Percentiles rank a stretch among this genome's conserved stretches.
Conservation (phyloP, 2,797 vertebrate species). For the Loris lydekkerianus region DNA sequence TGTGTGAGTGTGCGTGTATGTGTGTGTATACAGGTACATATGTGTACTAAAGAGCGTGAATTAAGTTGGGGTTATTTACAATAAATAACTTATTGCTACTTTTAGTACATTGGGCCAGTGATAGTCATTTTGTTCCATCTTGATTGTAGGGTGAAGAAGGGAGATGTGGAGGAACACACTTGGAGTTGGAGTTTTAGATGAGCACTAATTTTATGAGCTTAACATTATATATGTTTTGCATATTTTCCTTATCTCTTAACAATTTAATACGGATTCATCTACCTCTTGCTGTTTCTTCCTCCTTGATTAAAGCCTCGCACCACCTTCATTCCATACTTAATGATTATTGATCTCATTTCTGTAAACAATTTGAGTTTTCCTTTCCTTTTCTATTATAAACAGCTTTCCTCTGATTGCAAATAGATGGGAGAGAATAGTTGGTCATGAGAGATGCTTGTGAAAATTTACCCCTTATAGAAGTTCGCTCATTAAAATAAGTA, state of each 20-base stretch:
- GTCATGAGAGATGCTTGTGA: background rate
- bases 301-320: conserved; percentile 1
- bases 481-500: background rate
- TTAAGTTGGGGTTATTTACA: background rate
- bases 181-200: background rate
- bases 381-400: background rate
- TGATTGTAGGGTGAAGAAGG: no score
- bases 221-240: background rate
- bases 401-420: background rate
- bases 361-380: background rate
- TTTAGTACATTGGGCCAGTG: background rate
- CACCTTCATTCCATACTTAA: background rate
- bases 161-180: background rate
- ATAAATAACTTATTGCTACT: background rate
- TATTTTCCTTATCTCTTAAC: background rate
- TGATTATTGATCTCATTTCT: background rate
- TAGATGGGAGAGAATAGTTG: background rate
- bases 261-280: background rate
- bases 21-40: background rate
- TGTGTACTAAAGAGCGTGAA: background rate
- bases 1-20: background rate
- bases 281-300: background rate
- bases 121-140: background rate
- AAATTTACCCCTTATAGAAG: background rate
- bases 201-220: background rate